phyloP scores from a whole-genome alignment of 2,888 invertebrate genomes.

The Hesperia comma region DNA sequence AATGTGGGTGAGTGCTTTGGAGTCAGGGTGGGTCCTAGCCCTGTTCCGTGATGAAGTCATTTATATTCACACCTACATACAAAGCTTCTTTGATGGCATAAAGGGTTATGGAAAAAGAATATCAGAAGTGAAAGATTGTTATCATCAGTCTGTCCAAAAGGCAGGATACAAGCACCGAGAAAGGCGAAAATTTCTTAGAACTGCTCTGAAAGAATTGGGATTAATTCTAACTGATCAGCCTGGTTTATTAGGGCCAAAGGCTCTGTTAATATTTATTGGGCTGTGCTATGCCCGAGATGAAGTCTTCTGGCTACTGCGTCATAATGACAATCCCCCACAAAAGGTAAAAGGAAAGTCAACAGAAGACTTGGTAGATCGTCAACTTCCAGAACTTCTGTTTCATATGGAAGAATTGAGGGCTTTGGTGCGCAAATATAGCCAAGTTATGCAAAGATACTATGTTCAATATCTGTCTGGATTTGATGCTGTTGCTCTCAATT shows the following conservation, averaged over 20 bases:
- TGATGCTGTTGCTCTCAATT: constrained; percentile 96
- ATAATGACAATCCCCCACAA: constrained; percentile 97
- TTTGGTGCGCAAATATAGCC: constrained; percentile 97
- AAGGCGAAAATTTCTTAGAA: constrained; percentile 96
- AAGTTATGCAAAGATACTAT: constrained; percentile 98
- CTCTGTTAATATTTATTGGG: constrained; percentile 97
- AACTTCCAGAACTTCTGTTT: constrained; percentile 97
- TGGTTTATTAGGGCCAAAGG: constrained; percentile 98
- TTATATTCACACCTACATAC: constrained; percentile 96
- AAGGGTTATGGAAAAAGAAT: constrained; percentile 97
- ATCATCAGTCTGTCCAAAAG: constrained; percentile 94
- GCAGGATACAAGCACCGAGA: constrained; percentile 97
- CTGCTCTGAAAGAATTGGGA: constrained; percentile 97
- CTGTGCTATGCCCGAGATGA: constrained; percentile 98
- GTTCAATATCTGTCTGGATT: constrained; percentile 98
- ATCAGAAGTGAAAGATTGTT: constrained; percentile 98
- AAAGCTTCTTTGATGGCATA: constrained; percentile 95
- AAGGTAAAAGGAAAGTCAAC: constrained; percentile 93
- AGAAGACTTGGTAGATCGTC: constrained; percentile 97
- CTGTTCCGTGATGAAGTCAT: constrained; percentile 99
- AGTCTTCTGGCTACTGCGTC: constrained; percentile 97
- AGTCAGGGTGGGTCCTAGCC: constrained; percentile 96
- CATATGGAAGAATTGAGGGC: constrained; percentile 99
- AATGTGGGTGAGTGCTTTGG: constrained; percentile 96
- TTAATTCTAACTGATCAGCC: constrained; percentile 99